These are phyloP conservation scores for Gobionotothen gibberifrons DNA, from an alignment of 2,797 vertebrate genomes.

Conservation along the genomic window DNA sequence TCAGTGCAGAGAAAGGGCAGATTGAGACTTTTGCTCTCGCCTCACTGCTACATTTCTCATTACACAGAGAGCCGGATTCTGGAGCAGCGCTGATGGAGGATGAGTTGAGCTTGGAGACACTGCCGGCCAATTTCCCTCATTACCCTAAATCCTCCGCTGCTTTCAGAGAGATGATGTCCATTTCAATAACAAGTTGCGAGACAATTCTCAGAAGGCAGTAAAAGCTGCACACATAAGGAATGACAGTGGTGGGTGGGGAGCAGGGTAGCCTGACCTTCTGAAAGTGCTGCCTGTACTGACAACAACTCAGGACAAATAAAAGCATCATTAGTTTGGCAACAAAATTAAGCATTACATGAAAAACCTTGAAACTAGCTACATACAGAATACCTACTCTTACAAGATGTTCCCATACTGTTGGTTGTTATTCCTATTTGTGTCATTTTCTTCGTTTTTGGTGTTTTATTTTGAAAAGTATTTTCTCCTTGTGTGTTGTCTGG, in stretches of 20 bases:
- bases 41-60: slow-evolving; percentile 48
- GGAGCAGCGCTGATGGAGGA: slow-evolving; percentile 43
- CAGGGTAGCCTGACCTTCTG: slow-evolving; percentile 32
- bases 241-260: slow-evolving; percentile 4
- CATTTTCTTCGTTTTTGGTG: too few relatives aligned
- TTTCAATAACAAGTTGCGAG: slow-evolving; percentile 65
- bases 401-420: too few relatives aligned
- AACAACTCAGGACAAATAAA: slow-evolving; percentile 8
- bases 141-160: slow-evolving; percentile 59
- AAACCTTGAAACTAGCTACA: not conserved
- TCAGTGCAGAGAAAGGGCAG: slow-evolving; percentile 15
- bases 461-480: too few relatives aligned
- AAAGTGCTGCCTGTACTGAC: not conserved
- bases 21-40: slow-evolving; percentile 29
- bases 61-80: slow-evolving; percentile 51
- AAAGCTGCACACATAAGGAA: slow-evolving; percentile 47
- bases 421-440: too few relatives aligned
- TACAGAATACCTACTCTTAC: not conserved
- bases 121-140: slow-evolving; percentile 62
- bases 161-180: slow-evolving; percentile 58
- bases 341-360: not conserved
- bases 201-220: slow-evolving; percentile 45
- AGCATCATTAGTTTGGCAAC: not conserved
- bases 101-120: slow-evolving; percentile 58
- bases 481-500: too few relatives aligned